Percentiles rank a stretch among this genome's conserved stretches.
phyloP scores from a whole-genome alignment of 1,140 invertebrate genomes.

The Carcinoscorpius rotundicauda region DNA sequence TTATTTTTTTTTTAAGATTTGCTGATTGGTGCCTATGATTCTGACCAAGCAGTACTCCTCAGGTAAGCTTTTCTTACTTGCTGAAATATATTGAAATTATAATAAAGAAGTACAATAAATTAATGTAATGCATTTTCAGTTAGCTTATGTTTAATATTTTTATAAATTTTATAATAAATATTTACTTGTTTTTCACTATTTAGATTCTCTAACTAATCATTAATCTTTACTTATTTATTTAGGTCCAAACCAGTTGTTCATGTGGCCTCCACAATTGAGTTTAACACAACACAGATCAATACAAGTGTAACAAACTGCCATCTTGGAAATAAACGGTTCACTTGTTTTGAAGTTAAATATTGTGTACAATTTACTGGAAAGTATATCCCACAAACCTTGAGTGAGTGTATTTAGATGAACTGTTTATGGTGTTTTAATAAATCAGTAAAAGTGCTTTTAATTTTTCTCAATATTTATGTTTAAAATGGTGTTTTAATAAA shows the following conservation, averaged over 20 bases:
- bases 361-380: background rate
- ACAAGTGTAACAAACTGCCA: background rate
- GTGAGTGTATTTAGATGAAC: background rate
- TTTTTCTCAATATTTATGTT: too few species aligned
- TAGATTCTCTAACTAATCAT: too few species aligned
- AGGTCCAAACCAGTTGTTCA: background rate
- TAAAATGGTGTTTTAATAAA: too few species aligned
- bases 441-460: too few species aligned
- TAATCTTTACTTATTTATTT: background rate
- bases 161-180: too few species aligned
- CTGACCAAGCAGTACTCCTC: background rate
- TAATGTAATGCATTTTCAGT: too few species aligned
- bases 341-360: background rate
- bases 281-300: background rate
- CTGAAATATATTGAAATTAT: too few species aligned
- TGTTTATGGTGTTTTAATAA: background rate
- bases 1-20: background rate
- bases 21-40: background rate
- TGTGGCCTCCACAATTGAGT: background rate
- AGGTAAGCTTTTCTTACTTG: too few species aligned
- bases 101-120: too few species aligned
- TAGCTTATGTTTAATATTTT: too few species aligned
- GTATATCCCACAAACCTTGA: background rate
- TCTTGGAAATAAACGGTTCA: too few species aligned
- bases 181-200: too few species aligned